phyloP scores from a whole-genome alignment of 2,113 vertebrate genomes.

The Grantiella picta region DNA sequence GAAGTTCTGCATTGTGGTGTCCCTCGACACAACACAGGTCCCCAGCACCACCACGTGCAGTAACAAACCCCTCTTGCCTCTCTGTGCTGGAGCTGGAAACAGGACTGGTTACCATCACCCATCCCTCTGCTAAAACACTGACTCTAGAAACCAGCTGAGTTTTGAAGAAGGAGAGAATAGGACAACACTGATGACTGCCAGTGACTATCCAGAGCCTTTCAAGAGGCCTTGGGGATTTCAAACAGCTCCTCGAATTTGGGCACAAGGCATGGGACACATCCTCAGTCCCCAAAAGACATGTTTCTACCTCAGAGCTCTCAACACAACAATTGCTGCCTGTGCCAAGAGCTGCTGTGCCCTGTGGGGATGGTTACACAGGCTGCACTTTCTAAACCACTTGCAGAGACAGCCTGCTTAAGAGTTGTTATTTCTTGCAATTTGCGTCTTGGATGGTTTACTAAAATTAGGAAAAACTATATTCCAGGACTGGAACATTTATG shows the following conservation, averaged over 20 bases:
- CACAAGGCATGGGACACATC: not conserved
- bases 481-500: conserved; percentile 24
- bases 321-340: not conserved
- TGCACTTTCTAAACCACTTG: conserved; percentile 38
- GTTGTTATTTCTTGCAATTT: conserved; percentile 46
- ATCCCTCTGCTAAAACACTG: not conserved
- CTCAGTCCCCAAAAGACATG: not conserved
- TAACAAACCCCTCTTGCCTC: not conserved
- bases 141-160: not conserved
- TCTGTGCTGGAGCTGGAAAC: not conserved
- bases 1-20: not conserved
- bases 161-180: not conserved
- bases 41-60: not conserved
- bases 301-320: not conserved
- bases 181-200: not conserved
- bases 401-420: conserved; percentile 2
- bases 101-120: not conserved
- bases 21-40: not conserved
- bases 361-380: not conserved
- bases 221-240: not conserved
- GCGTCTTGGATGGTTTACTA: conserved; percentile 30
- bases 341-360: not conserved
- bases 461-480: conserved; percentile 51
- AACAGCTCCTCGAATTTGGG: not conserved
- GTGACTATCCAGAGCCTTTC: not conserved